These are phyloP conservation scores for Drosophila infuscata DNA, from an alignment of 2,888 invertebrate genomes.

Conservation along the genomic window DNA sequence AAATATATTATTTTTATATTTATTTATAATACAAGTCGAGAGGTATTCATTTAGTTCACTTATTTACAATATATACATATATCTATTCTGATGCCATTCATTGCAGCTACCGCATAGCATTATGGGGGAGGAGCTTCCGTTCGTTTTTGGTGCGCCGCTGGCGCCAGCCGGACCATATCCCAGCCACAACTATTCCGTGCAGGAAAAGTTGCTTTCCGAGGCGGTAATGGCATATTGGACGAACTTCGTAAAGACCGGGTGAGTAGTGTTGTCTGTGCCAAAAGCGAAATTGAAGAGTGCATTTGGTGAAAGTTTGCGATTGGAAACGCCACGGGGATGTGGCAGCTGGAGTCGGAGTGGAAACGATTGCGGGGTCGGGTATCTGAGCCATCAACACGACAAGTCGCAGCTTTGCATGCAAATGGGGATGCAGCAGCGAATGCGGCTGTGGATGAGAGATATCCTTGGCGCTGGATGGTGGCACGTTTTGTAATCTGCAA, in stretches of 20 bases:
- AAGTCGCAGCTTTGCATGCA: slow-evolving; percentile 66
- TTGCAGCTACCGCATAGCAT: slow-evolving; percentile 90
- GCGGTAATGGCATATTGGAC: slow-evolving; percentile 95
- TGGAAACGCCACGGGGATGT: slow-evolving; percentile 24
- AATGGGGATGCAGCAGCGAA: slow-evolving; percentile 28
- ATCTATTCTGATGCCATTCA: slow-evolving; percentile 12
- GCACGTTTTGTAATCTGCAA: slow-evolving; percentile 79
- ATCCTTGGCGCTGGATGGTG: slow-evolving; percentile 45
- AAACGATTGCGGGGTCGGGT: background rate
- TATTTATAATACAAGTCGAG: slow-evolving; percentile 6
- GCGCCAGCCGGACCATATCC: slow-evolving; percentile 90
- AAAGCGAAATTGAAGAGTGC: slow-evolving; percentile 64
- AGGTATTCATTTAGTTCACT: slow-evolving; percentile 25
- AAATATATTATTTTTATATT: background rate
- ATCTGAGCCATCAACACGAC: slow-evolving; percentile 51
- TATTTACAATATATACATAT: background rate
- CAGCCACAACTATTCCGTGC: slow-evolving; percentile 89
- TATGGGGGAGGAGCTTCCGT: slow-evolving; percentile 94
- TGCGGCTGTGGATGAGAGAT: slow-evolving; percentile 28
- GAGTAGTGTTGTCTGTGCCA: slow-evolving; percentile 81
- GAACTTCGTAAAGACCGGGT: slow-evolving; percentile 96
- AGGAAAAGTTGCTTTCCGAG: slow-evolving; percentile 93
- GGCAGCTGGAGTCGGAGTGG: background rate
- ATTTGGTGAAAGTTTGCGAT: slow-evolving; percentile 65
- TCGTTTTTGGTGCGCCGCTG: slow-evolving; percentile 94